phyloP scores from a whole-genome alignment of 2,113 vertebrate species.

The Crotalus tigris region DNA sequence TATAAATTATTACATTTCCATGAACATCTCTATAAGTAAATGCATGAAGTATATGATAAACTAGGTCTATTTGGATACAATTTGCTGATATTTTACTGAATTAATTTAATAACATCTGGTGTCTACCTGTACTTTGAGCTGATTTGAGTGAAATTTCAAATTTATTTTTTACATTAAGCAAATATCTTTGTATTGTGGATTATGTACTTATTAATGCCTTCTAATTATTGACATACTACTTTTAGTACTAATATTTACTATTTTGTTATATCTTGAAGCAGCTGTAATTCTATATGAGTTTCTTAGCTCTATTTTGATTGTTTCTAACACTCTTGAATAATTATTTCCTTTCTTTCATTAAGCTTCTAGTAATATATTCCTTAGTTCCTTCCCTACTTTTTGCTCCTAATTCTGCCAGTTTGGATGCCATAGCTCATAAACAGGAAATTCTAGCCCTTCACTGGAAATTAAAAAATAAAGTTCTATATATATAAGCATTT shows the following conservation, averaged over 20 bases:
- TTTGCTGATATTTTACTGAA: background rate
- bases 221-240: background rate
- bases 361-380: background rate
- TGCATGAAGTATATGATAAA: background rate
- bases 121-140: background rate
- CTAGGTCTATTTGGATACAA: background rate
- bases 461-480: background rate
- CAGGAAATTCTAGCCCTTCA: background rate
- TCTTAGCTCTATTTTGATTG: background rate
- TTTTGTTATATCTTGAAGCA: background rate
- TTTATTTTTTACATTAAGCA: background rate
- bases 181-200: background rate
- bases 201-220: background rate
- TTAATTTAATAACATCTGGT: background rate
- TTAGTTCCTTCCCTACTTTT: background rate
- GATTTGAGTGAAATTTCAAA: background rate
- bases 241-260: background rate
- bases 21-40: background rate
- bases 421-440: background rate
- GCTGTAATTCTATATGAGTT: background rate
- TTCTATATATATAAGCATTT: background rate
- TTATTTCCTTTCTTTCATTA: background rate
- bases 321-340: background rate
- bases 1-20: background rate
- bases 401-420: background rate